phyloP scores from a whole-genome alignment of 2,888 invertebrate species.

The Meganola albula region DNA sequence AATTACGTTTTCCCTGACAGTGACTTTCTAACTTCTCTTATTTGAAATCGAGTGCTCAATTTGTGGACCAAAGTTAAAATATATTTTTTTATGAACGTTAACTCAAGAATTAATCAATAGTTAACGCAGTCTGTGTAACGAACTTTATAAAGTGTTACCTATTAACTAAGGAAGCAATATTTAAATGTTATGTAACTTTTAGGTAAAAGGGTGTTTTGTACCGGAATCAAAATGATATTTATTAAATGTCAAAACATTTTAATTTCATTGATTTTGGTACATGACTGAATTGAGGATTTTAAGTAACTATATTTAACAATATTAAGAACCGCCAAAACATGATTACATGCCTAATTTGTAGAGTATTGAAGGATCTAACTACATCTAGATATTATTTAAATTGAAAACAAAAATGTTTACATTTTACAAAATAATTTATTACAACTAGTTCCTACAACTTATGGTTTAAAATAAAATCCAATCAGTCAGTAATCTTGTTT shows the following conservation, averaged over 20 bases:
- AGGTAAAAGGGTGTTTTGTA: slow-evolving; percentile 11
- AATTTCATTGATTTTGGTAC: slow-evolving; percentile 30
- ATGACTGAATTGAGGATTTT: slow-evolving; percentile 34
- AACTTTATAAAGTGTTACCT: too few species aligned
- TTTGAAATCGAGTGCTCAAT: slow-evolving; percentile 65
- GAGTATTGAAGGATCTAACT: slow-evolving; percentile 1
- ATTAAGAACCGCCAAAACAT: slow-evolving; percentile 15
- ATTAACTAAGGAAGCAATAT: not conserved
- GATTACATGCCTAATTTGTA: too few species aligned
- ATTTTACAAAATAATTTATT: slow-evolving; percentile 52
- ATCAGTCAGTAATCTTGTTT: slow-evolving; percentile 33
- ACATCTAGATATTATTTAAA: slow-evolving; percentile 8
- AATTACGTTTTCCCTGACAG: slow-evolving; percentile 81
- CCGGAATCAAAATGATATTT: slow-evolving; percentile 24
- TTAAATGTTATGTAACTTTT: too few species aligned
- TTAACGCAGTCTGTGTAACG: too few species aligned
- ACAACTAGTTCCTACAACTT: slow-evolving; percentile 51
- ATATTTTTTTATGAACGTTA: too few species aligned
- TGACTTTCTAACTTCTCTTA: slow-evolving; percentile 40
- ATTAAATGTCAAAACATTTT: slow-evolving; percentile 1
- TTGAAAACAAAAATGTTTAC: slow-evolving; percentile 21
- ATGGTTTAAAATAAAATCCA: slow-evolving; percentile 21
- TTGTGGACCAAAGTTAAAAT: slow-evolving; percentile 68
- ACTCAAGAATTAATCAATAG: too few species aligned
- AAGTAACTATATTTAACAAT: slow-evolving; percentile 12